Conservation (phyloP, 2,797 vertebrate genomes). For the Eremophila alpestris region DNA sequence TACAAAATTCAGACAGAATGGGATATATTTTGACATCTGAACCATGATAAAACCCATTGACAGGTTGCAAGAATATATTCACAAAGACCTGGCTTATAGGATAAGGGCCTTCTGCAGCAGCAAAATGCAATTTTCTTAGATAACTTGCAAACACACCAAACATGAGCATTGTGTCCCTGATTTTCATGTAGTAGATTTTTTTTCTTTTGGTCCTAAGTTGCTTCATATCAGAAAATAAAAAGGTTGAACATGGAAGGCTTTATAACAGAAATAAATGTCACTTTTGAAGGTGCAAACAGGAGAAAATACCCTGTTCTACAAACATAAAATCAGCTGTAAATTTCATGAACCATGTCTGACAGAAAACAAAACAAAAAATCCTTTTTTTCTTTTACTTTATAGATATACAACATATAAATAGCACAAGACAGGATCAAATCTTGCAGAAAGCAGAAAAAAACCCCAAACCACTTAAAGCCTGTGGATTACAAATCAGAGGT, state of each 20-base stretch:
- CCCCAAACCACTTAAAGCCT: neutral
- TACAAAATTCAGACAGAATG: neutral
- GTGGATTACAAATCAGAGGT: neutral
- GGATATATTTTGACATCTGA: neutral
- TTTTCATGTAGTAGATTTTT: neutral
- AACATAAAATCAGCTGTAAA: neutral
- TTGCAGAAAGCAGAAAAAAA: neutral
- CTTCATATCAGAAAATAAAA: neutral
- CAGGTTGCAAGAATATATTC: neutral
- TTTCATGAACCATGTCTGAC: neutral
- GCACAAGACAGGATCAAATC: neutral
- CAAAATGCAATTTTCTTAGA: neutral
- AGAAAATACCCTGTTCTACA: neutral
- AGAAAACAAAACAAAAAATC: neutral
- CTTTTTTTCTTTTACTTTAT: accelerated
- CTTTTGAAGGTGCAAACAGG: neutral
- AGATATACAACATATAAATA: neutral
- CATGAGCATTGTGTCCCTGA: neutral
- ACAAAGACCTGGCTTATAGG: neutral
- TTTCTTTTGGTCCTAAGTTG: neutral
- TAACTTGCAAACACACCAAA: neutral
- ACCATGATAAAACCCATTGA: neutral
- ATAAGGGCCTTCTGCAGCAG: neutral
- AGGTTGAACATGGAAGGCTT: neutral
- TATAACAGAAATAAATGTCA: neutral